Conservation (phyloP, 2,888 invertebrate genomes). For the Hypolimnas misippus region DNA sequence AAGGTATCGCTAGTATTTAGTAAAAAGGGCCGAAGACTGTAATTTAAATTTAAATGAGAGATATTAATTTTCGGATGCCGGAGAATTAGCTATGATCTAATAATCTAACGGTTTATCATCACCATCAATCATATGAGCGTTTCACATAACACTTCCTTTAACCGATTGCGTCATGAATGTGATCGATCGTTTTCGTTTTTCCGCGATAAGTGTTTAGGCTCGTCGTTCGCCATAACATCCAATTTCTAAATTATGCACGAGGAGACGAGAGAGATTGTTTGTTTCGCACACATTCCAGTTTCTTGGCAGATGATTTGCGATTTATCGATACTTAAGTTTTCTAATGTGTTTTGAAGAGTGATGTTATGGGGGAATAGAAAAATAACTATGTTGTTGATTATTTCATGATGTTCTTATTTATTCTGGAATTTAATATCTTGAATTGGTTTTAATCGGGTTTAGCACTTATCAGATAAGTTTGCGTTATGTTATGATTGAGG, state of each 20-base stretch:
- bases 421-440: no score
- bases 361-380: background rate
- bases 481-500: no score
- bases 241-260: constrained; percentile 27
- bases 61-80: background rate
- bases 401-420: no score
- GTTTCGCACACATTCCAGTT: constrained; percentile 15
- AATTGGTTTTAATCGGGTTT: no score
- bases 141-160: constrained; percentile 7
- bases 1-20: no score
- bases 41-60: constrained; percentile 5
- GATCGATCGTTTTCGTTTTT: constrained; percentile 41
- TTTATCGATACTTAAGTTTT: background rate
- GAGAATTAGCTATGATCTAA: background rate
- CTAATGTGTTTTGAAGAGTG: background rate
- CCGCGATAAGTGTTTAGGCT: constrained; percentile 16
- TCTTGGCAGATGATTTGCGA: constrained; percentile 22
- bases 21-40: background rate
- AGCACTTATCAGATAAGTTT: no score
- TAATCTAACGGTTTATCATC: background rate
- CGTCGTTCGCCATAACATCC: constrained; percentile 16
- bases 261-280: constrained; percentile 30
- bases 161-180: constrained; percentile 43
- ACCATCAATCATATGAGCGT: background rate
- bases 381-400: no score